Percentiles rank a stretch among this genome's conserved stretches.
phyloP scores from a whole-genome alignment of 64 coral and sea anemone genomes.

The Catalaphyllia jardinei region DNA sequence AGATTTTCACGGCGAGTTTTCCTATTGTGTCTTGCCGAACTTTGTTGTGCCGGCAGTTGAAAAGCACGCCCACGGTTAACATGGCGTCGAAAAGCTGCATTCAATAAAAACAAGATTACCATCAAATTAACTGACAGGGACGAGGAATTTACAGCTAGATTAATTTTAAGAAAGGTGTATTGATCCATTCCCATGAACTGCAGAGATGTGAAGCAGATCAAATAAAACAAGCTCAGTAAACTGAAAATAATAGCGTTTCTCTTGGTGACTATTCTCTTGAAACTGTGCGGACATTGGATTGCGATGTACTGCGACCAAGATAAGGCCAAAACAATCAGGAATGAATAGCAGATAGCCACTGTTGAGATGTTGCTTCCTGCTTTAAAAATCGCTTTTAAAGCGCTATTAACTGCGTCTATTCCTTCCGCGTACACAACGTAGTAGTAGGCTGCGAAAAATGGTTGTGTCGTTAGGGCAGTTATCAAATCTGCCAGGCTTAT shows the following conservation, averaged over 20 bases:
- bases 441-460: constrained; percentile 54
- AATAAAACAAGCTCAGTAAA: constrained; percentile 35
- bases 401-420: neutral
- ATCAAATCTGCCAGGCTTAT: constrained; percentile 53
- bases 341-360: constrained; percentile 64
- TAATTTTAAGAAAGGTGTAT: constrained; percentile 26
- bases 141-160: constrained; percentile 39
- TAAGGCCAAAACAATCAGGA: constrained; percentile 56
- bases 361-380: constrained; percentile 48
- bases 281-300: constrained; percentile 56
- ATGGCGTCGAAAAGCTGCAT: constrained; percentile 36
- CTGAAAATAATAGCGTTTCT: constrained; percentile 36
- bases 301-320: constrained; percentile 68
- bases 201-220: constrained; percentile 40
- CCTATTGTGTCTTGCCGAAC: neutral
- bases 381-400: neutral
- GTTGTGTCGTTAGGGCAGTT: constrained; percentile 50
- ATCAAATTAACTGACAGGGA: constrained; percentile 52
- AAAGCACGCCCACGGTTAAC: neutral
- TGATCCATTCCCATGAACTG: constrained; percentile 49
- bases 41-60: neutral
- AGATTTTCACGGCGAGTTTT: constrained; percentile 21
- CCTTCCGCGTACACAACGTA: constrained; percentile 27
- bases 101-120: constrained; percentile 45
- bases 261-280: constrained; percentile 46